phyloP scores from a whole-genome alignment of 2,113 vertebrate species.

The Ciconia maguari region DNA sequence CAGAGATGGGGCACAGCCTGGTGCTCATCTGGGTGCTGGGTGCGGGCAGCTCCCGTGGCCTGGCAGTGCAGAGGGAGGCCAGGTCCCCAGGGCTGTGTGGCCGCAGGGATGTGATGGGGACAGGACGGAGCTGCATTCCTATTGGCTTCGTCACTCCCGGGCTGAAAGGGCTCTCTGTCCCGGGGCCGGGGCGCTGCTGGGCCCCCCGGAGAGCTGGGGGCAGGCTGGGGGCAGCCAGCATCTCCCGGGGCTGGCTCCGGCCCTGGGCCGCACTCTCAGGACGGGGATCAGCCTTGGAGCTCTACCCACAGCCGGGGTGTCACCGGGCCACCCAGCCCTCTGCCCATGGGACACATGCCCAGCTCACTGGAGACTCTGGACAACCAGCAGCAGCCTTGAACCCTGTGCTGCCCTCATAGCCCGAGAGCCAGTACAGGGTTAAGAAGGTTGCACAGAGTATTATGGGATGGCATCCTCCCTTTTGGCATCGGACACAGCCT shows the following conservation, averaged over 20 bases:
- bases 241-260: background rate
- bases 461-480: background rate
- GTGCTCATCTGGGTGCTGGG: background rate
- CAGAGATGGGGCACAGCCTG: background rate
- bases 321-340: background rate
- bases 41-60: fast-evolving
- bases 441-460: background rate
- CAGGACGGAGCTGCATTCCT: background rate
- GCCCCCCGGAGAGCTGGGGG: background rate
- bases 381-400: fast-evolving
- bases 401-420: background rate
- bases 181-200: fast-evolving
- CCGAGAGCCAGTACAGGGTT: fast-evolving
- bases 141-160: fast-evolving
- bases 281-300: background rate
- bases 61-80: background rate
- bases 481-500: background rate
- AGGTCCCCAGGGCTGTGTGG: background rate
- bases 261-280: fast-evolving
- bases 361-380: background rate
- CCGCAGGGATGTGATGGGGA: background rate
- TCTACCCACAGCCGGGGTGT: fast-evolving
- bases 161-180: slow-evolving; percentile 27
- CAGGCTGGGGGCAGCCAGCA: background rate
- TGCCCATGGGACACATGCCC: fast-evolving